Evolutionary conservation across 1,140 invertebrate genomes (phyloP).

Genomic region (Ephestia elutella): DNA sequence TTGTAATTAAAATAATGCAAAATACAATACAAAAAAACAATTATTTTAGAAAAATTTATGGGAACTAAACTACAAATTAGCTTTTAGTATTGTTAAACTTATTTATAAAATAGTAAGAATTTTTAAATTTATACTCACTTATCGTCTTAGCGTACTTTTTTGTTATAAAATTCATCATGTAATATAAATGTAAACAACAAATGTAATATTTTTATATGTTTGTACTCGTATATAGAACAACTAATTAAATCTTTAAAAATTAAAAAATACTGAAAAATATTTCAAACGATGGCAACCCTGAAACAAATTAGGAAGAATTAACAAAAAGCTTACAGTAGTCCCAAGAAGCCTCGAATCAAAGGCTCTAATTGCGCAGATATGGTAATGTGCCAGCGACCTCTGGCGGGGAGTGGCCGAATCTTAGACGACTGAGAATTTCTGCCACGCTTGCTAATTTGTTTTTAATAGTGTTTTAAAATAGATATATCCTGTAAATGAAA

Average conservation of each 20-base stretch:
- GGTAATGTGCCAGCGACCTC: conserved; percentile 54
- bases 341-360: conserved; percentile 39
- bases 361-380: conserved; percentile 51
- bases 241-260: not conserved
- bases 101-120: too few species aligned
- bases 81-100: too few species aligned
- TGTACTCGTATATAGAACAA: not conserved
- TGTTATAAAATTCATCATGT: too few species aligned
- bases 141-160: too few species aligned
- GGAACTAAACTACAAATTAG: too few species aligned
- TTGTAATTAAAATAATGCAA: too few species aligned
- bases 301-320: conserved; percentile 60
- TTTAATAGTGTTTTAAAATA: not conserved
- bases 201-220: too few species aligned
- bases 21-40: too few species aligned
- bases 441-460: not conserved
- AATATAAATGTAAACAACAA: too few species aligned
- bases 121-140: too few species aligned
- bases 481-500: too few species aligned
- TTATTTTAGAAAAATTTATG: too few species aligned
- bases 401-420: conserved; percentile 46
- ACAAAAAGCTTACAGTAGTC: conserved; percentile 54
- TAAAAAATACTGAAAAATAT: not conserved
- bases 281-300: conserved; percentile 7
- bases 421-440: not conserved